A percentile compares a stretch with the other conserved stretches of the same genome.
phyloP scores from a whole-genome alignment of 1,140 invertebrate genomes.

The Littorina saxatilis region DNA sequence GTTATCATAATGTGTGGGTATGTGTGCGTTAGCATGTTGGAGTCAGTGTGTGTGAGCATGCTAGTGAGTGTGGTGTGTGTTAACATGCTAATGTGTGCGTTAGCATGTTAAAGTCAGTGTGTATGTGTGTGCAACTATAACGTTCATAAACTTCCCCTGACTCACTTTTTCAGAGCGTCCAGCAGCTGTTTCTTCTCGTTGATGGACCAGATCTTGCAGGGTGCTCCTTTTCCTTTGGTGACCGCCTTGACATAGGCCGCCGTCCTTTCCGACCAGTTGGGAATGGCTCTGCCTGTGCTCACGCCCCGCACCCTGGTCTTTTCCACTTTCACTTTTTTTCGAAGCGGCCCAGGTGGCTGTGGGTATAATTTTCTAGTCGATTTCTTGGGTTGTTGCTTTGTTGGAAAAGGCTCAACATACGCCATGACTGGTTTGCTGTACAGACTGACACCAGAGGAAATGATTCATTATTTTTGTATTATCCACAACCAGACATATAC shows the following conservation, averaged over 20 bases:
- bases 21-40: too few species aligned
- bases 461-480: too few species aligned
- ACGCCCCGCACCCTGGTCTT: not conserved
- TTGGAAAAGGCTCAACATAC: not conserved
- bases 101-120: too few species aligned
- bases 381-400: not conserved
- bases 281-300: not conserved
- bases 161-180: not conserved
- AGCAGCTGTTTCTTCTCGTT: not conserved
- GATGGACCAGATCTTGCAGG: not conserved
- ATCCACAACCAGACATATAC: too few species aligned
- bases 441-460: too few species aligned
- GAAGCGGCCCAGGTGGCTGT: not conserved
- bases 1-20: too few species aligned
- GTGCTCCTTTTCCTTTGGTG: not conserved
- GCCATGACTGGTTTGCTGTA: too few species aligned
- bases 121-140: too few species aligned
- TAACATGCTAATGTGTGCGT: too few species aligned
- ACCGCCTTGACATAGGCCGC: not conserved
- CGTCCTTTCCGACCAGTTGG: not conserved
- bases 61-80: too few species aligned
- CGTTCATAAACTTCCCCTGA: too few species aligned
- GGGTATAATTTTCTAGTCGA: not conserved
- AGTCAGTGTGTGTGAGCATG: too few species aligned
- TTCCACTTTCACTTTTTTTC: not conserved